Evolutionary conservation across 2,888 invertebrate genomes (phyloP).

Genomic region (Nemapogon koenigi): DNA sequence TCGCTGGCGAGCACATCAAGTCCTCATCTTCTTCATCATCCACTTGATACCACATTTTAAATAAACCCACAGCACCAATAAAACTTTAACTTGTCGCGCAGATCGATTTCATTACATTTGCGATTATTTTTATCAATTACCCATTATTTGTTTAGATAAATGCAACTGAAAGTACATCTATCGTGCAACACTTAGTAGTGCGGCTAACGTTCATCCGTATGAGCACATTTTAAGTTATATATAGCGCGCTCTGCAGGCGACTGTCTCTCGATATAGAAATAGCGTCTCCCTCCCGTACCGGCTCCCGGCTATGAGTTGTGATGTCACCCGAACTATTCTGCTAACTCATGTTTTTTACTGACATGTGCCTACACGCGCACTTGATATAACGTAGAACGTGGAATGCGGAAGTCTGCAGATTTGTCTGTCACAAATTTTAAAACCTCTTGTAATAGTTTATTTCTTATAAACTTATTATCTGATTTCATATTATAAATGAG

Average conservation of each 20-base stretch:
- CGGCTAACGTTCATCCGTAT: not conserved
- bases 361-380: too few relatives aligned
- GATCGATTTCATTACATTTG: conserved; percentile 1
- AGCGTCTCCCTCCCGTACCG: conserved; percentile 28
- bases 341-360: conserved; percentile 1
- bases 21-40: conserved; percentile 81
- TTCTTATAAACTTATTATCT: too few relatives aligned
- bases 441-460: too few relatives aligned
- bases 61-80: not conserved
- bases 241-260: conserved; percentile 50
- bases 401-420: too few relatives aligned
- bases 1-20: conserved; percentile 85
- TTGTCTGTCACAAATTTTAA: too few relatives aligned
- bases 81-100: conserved; percentile 1
- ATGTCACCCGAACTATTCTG: not conserved
- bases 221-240: conserved; percentile 26
- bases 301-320: conserved; percentile 2
- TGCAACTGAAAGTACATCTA: not conserved
- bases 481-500: too few relatives aligned
- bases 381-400: too few relatives aligned
- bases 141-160: not conserved
- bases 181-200: conserved; percentile 1
- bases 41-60: conserved; percentile 78
- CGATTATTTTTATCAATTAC: not conserved
- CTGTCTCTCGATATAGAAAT: conserved; percentile 61